Evolutionary conservation across 1,140 invertebrate genomes (phyloP).

Genomic region (Leptopilina clavipes): DNA sequence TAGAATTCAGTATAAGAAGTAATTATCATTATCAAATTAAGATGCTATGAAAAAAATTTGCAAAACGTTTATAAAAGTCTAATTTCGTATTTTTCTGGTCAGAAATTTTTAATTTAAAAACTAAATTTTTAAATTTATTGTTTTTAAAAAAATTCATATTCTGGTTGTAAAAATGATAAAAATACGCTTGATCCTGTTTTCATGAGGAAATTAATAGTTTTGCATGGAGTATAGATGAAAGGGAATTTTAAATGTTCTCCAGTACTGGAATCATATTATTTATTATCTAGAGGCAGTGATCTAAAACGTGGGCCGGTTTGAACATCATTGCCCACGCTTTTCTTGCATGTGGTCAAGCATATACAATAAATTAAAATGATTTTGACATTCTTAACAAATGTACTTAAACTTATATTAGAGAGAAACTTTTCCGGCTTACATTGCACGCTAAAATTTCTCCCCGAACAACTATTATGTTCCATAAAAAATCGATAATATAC

Average conservation of each 20-base stretch:
- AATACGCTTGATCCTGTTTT: not conserved
- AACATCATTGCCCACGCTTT: constrained; percentile 45
- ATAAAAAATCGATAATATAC: not conserved
- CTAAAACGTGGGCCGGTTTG: constrained; percentile 48
- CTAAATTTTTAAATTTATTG: no score
- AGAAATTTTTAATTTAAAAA: no score
- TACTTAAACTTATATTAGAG: constrained; percentile 21
- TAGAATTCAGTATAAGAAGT: no score
- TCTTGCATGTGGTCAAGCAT: constrained; percentile 42
- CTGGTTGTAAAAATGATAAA: no score
- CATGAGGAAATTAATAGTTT: not conserved
- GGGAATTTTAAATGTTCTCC: constrained; percentile 17
- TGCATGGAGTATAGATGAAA: not conserved
- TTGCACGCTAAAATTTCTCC: not conserved
- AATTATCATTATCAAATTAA: no score
- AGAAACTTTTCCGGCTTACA: constrained; percentile 16
- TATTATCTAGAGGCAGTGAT: constrained; percentile 45
- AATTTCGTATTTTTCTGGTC: no score
- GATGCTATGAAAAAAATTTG: no score
- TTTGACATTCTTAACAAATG: constrained; percentile 42
- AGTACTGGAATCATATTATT: constrained; percentile 10
- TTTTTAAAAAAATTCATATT: no score
- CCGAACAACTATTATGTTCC: not conserved
- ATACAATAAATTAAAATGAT: constrained; percentile 39
- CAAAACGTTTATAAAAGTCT: no score